phyloP scores from a whole-genome alignment of 2,888 invertebrate species.

The Chrysina gloriosa region DNA sequence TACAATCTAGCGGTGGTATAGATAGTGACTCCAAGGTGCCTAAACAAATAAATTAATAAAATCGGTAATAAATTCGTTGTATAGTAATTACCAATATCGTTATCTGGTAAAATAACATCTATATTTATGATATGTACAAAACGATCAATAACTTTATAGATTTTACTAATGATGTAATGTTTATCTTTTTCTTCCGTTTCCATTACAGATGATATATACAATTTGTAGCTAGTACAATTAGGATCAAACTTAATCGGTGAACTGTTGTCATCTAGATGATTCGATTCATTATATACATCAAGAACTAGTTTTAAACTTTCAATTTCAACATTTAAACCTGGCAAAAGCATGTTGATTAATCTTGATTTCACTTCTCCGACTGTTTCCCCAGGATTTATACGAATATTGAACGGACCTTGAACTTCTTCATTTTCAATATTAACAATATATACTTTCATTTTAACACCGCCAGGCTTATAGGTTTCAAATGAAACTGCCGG shows the following conservation, averaged over 20 bases:
- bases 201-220: slow-evolving; percentile 67
- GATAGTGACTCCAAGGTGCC: slow-evolving; percentile 66
- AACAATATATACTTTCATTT: slow-evolving; percentile 72
- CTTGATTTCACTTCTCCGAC: slow-evolving; percentile 70
- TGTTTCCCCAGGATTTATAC: slow-evolving; percentile 70
- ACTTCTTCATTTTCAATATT: slow-evolving; percentile 72
- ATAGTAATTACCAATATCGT: slow-evolving; percentile 68
- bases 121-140: slow-evolving; percentile 74
- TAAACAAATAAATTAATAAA: slow-evolving; percentile 47
- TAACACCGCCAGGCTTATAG: slow-evolving; percentile 72
- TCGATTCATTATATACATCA: slow-evolving; percentile 62
- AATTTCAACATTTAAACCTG: slow-evolving; percentile 53
- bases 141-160: slow-evolving; percentile 68
- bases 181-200: slow-evolving; percentile 66
- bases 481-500: slow-evolving; percentile 69
- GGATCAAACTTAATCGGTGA: slow-evolving; percentile 61
- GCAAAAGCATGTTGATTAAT: slow-evolving; percentile 66
- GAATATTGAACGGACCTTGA: slow-evolving; percentile 71
- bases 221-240: slow-evolving; percentile 62
- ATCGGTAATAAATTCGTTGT: not conserved
- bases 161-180: slow-evolving; percentile 65
- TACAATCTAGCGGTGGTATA: slow-evolving; percentile 67
- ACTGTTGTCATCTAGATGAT: slow-evolving; percentile 63
- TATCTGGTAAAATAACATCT: slow-evolving; percentile 72
- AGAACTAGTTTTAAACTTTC: slow-evolving; percentile 59